A percentile compares a stretch with the other conserved stretches of the same genome.
Conservation (phyloP, 1,140 invertebrate genomes). For the Triops longicaudatus region DNA sequence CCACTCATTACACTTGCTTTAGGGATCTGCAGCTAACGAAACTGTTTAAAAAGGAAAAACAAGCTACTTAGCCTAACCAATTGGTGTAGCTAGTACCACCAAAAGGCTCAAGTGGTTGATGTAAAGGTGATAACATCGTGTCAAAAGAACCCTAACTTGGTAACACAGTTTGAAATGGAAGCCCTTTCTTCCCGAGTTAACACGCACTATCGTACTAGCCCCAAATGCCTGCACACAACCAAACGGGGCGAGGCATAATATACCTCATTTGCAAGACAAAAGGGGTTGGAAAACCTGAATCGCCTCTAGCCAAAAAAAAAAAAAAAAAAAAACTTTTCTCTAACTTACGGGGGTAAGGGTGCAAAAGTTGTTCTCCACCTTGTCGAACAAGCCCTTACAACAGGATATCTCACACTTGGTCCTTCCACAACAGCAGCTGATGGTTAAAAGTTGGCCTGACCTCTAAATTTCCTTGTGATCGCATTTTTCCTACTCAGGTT, state of each 20-base stretch:
- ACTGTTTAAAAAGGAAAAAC: too few species aligned
- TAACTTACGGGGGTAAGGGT: neutral
- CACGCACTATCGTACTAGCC: too few species aligned
- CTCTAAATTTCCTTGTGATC: neutral
- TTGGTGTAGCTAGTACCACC: too few species aligned
- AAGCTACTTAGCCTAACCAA: too few species aligned
- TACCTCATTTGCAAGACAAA: constrained; percentile 7
- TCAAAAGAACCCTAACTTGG: too few species aligned
- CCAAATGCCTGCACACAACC: neutral
- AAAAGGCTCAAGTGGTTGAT: too few species aligned
- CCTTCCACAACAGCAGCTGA: neutral
- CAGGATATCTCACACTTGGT: neutral
- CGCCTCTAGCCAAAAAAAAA: neutral
- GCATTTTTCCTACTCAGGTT: too few species aligned
- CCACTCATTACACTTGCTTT: too few species aligned
- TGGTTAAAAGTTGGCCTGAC: neutral
- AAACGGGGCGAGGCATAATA: neutral
- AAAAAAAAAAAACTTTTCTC: neutral
- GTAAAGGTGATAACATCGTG: too few species aligned
- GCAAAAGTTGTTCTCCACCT: neutral
- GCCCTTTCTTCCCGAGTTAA: neutral
- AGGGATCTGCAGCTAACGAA: too few species aligned
- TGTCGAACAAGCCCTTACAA: neutral
- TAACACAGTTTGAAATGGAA: neutral
- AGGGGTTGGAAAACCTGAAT: neutral